A percentile compares a stretch with the other conserved stretches of the same genome.
These are phyloP conservation scores for Cervus canadensis DNA, from an alignment of 2,113 vertebrate genomes.

Conservation along the genomic window DNA sequence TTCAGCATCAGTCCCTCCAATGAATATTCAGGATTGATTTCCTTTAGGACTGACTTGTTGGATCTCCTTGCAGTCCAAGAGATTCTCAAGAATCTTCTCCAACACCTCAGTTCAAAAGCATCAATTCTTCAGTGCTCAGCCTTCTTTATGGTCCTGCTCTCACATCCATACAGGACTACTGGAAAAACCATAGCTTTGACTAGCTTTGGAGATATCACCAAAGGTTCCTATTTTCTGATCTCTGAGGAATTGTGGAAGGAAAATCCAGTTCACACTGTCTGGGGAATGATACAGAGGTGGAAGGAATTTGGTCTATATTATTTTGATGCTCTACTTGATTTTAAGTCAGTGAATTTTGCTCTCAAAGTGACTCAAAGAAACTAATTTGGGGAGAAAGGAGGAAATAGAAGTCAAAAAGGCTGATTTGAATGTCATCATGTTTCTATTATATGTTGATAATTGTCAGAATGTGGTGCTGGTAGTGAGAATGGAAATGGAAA, in stretches of 20 bases:
- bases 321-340: neutral
- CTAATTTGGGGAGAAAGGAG: neutral
- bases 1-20: neutral
- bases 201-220: neutral
- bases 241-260: neutral
- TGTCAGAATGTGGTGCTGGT: conserved; percentile 14
- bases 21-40: neutral
- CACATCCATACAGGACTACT: neutral
- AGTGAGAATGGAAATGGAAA: conserved; percentile 30
- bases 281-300: neutral
- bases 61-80: neutral
- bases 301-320: neutral
- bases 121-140: neutral
- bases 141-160: neutral
- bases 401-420: neutral
- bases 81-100: neutral
- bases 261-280: neutral
- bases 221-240: neutral
- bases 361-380: neutral
- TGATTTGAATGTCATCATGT: neutral
- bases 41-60: neutral
- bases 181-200: neutral
- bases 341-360: neutral
- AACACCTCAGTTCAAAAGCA: neutral
- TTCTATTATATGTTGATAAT: conserved; percentile 17